phyloP scores from a whole-genome alignment of 2,888 invertebrate species.

The Polyommatus icarus region DNA sequence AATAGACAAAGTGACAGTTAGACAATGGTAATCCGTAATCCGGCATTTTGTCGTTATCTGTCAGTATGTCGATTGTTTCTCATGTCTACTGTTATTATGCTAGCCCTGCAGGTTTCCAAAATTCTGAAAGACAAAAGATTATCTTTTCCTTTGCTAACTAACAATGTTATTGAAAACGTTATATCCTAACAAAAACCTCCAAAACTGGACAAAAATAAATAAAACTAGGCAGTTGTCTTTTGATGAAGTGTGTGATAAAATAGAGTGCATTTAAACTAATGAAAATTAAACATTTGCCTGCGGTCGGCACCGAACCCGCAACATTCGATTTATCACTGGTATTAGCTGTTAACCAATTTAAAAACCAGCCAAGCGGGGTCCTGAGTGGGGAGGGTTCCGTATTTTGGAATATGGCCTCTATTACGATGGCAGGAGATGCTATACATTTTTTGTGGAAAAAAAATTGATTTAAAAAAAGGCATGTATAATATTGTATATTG shows the following conservation, averaged over 20 bases:
- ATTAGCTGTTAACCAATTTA: constrained; percentile 20
- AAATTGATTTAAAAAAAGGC: background rate
- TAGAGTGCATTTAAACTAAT: background rate
- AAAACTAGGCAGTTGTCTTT: background rate
- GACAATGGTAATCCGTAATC: no score
- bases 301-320: constrained; percentile 10
- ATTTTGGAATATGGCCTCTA: background rate
- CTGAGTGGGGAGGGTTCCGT: background rate
- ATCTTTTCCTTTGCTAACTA: no score
- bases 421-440: background rate
- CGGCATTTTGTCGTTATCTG: no score
- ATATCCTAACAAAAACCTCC: no score
- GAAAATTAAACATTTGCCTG: constrained; percentile 18
- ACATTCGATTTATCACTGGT: constrained; percentile 1
- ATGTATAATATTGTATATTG: no score
- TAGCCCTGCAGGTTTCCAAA: no score
- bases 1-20: no score
- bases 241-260: background rate
- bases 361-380: constrained; percentile 5
- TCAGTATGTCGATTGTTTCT: no score
- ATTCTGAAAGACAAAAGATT: no score
- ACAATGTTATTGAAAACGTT: no score
- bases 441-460: background rate
- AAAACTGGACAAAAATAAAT: no score
- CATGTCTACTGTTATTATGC: no score